Evolutionary conservation across 2,113 vertebrate genomes (phyloP), one percentile per base, ranked within the genome.

Genomic region (Odocoileus virginianus): DNA sequence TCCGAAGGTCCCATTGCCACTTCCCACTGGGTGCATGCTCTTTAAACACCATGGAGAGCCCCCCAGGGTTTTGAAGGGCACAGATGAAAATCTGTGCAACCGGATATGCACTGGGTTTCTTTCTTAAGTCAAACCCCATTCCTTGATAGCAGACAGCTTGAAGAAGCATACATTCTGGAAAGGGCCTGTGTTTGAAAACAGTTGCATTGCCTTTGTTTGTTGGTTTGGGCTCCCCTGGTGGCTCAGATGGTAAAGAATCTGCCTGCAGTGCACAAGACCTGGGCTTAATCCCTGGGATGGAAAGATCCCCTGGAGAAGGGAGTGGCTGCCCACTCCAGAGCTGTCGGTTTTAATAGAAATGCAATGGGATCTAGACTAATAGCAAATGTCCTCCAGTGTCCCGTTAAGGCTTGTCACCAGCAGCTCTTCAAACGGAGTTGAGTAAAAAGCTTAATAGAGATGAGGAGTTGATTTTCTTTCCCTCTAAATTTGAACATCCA

Each of bases 1-100:
- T 2, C 5, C 5, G 3, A 13, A 21, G n/a, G 2, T 45, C 54
- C 19, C 55, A 55, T 43, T 5, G 1, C 9, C 19, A 28, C 8
- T 92, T 79, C 15, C 45, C 15, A 9, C 57, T 7, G 13, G 1
- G 19, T 3, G 0, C 5, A 2, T 21, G 8, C n/a, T 76, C 17
- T 54, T 21, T 43, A 30, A 15, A 78, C 19, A 8, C 33, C n/a
- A 21, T 7, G 4, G 55, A 25, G 54, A 54, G 4, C 19, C 4
- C 21, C 64, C 28, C 3, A 7, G 36, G 21, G 15, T 33, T 58
- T 30, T 6, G 0, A 58, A 57, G 19, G 19, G 4, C n/a, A 33
- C 47, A 47, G 16, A 4, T 5, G 16, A 61, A 50, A 84, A 94
- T 52, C 47, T 27, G 2, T 17, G 64, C 52, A 52, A 61, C 17